Base-by-base conservation (phyloP, 2,797 vertebrate species). In the Sebastes reedi region DNA sequence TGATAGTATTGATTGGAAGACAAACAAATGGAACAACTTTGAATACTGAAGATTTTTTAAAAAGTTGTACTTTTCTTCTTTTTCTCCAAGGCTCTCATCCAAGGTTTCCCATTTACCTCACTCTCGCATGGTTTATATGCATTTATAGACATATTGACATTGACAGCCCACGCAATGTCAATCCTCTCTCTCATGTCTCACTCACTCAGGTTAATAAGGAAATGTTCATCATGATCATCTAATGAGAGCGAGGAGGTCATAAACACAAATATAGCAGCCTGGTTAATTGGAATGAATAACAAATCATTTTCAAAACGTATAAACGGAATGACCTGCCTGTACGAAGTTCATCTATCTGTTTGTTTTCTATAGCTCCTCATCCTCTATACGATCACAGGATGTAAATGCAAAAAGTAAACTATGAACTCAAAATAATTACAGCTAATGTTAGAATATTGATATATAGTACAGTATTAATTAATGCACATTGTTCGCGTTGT, bases 161-260 rank as follows among this genome's bases (percentile, higher is more conserved):
- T 22, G 13, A 46, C 75, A 59, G 67, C 77, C 67, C 60, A 70
- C 34, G 42, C 50, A 77, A 30, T 42, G 59, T 67, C 72, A 76
- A 24, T 60, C 52, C 67, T 69, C 67, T 75, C 79, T 75, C 79
- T 75, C 32, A 32, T 24, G 52, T 55, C 76, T 84, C 67, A 72
- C 82, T 79, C 78, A 80, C 73, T 61, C 55, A 73, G 66, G 80
- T 80, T 82, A 87, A 85, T 89, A 42, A 42, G 81, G 75, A 79
- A 88, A 83, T 86, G 74, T 84, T 91, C 88, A 88, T 78, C 60
- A 50, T 83, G 77, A 85, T 85, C 75, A 83, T 80, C 77, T 82
- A 87, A 86, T 84, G 79, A 69, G 72, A 86, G 83, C 52, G 61
- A 64, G 50, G 68, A 66, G 58, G 62, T 77, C 55, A 65, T 18